Conservation (phyloP, 1,140 invertebrate species). For the Drosophila neocordata region DNA sequence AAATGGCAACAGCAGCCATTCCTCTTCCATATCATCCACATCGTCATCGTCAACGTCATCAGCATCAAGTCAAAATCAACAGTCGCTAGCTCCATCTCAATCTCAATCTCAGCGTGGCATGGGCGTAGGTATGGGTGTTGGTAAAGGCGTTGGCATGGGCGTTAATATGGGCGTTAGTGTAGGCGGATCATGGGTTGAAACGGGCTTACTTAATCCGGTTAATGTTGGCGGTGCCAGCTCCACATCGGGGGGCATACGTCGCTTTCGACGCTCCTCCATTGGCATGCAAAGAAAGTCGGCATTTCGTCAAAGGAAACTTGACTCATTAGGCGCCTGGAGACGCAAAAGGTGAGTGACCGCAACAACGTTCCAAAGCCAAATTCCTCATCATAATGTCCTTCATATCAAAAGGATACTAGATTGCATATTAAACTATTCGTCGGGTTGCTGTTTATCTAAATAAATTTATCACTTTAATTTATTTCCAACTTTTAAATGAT, state of each 20-base stretch:
- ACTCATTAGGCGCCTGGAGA: constrained; percentile 71
- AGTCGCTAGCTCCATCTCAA: constrained; percentile 2
- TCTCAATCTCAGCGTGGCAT: constrained; percentile 10
- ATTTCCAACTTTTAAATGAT: no score
- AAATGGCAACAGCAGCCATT: neutral
- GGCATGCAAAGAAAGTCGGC: constrained; percentile 78
- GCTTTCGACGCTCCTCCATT: constrained; percentile 77
- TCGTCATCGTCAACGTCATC: constrained; percentile 17
- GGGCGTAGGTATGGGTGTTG: constrained; percentile 1
- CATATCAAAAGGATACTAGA: no score
- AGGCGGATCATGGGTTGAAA: constrained; percentile 22
- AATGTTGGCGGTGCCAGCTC: neutral
- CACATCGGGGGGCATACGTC: constrained; percentile 36
- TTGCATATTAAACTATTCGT: no score
- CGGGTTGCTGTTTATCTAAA: no score
- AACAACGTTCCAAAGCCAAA: no score
- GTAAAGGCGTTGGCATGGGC: neutral
- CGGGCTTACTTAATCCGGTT: constrained; percentile 10
- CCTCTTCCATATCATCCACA: constrained; percentile 16
- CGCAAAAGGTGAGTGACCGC: constrained; percentile 70
- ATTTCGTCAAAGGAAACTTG: constrained; percentile 77
- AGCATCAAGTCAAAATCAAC: constrained; percentile 26
- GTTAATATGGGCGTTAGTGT: constrained; percentile 24
- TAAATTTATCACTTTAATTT: no score
- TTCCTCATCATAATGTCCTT: no score